A percentile compares a stretch with the other conserved stretches of the same genome.
These are phyloP conservation scores for human (Homo sapiens) DNA, from an alignment of 2,113 vertebrate species.

Conservation along the genomic window GRCh38 chrX:12968501-12969000, in stretches of 20 bases:
- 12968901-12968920: not conserved
- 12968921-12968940: not conserved
- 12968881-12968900: not conserved
- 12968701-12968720: not conserved
- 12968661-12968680: not conserved
- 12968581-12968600: not conserved
- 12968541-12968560: not conserved
- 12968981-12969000: not conserved
- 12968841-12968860: not conserved
- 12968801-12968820: no score
- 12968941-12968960: not conserved
- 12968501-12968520: not conserved
- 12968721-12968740: no score
- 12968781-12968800: not conserved
- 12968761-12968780: not conserved
- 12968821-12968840: not conserved
- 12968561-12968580: not conserved
- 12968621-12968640: not conserved
- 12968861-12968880: not conserved
- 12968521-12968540: not conserved
- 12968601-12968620: not conserved
- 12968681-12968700: not conserved
- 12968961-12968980: not conserved
- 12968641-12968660: not conserved
- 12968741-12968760: not conserved